Evolutionary conservation across 2,888 invertebrate genomes (phyloP).

Genomic region (Ceramica pisi): DNA sequence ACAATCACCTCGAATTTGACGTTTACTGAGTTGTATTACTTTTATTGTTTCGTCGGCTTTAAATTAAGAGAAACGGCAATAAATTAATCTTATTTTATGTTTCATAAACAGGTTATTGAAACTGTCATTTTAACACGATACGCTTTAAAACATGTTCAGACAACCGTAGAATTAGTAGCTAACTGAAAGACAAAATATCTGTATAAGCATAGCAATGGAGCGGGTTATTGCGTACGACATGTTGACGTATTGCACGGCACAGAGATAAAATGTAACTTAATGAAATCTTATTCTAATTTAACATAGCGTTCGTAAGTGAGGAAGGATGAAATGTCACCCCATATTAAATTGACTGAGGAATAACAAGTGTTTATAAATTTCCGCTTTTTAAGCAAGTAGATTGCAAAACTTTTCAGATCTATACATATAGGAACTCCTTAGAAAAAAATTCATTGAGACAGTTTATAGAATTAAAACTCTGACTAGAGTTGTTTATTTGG

Average conservation of each 20-base stretch:
- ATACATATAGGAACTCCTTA: too few relatives aligned
- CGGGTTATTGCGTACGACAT: constrained; percentile 58
- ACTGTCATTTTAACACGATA: constrained; percentile 53
- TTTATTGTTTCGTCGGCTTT: constrained; percentile 54
- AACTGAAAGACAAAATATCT: constrained; percentile 62
- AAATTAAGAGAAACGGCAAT: constrained; percentile 47
- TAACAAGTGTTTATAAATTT: neutral
- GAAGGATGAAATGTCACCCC: constrained; percentile 26
- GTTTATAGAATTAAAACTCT: too few relatives aligned
- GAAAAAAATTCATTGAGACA: too few relatives aligned
- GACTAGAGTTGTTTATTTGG: too few relatives aligned
- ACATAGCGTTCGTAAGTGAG: constrained; percentile 25
- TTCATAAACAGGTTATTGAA: constrained; percentile 58
- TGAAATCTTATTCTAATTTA: constrained; percentile 51
- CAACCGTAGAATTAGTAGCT: constrained; percentile 66
- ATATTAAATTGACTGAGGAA: neutral
- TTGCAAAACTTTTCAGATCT: too few relatives aligned
- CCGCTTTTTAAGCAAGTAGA: neutral
- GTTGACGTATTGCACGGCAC: constrained; percentile 56
- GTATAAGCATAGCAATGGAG: constrained; percentile 43
- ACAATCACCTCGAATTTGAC: constrained; percentile 44
- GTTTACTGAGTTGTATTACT: constrained; percentile 59
- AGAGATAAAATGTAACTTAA: constrained; percentile 52
- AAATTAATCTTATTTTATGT: constrained; percentile 46
- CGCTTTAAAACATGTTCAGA: constrained; percentile 60